phyloP scores from a whole-genome alignment of 1,140 invertebrate genomes.

The Archegozetes longisetosus region DNA sequence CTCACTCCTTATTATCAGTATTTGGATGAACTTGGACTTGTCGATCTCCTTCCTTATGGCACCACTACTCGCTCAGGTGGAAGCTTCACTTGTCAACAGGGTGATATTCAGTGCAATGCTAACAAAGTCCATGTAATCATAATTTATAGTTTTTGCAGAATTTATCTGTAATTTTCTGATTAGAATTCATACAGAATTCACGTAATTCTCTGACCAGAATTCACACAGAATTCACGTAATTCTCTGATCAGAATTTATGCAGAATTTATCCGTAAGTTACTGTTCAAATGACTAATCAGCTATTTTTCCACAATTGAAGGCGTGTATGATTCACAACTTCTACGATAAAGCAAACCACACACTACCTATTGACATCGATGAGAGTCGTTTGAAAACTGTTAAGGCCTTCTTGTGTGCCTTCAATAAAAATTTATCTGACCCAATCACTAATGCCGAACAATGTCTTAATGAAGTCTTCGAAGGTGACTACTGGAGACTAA shows the following conservation, averaged over 20 bases:
- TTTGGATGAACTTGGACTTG: conserved; percentile 1
- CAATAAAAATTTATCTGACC: background rate
- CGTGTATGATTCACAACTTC: conserved; percentile 4
- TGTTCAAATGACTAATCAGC: too few species aligned
- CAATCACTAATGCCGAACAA: background rate
- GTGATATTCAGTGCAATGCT: background rate
- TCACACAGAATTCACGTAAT: too few species aligned
- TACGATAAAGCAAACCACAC: background rate
- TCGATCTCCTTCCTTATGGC: conserved; percentile 5
- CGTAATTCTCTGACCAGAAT: too few species aligned
- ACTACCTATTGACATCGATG: background rate
- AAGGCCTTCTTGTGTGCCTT: background rate
- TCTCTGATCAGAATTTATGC: too few species aligned
- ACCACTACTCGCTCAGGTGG: background rate
- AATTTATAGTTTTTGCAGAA: background rate
- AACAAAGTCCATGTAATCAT: conserved; percentile 12
- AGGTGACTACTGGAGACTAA: conserved; percentile 1
- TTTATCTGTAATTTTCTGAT: background rate
- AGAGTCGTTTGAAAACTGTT: background rate
- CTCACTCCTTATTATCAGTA: background rate
- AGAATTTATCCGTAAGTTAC: too few species aligned
- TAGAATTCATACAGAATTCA: too few species aligned
- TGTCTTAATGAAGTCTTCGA: conserved; percentile 2
- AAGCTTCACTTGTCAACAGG: background rate
- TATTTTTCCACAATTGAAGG: too few species aligned